Evolutionary conservation across 2,113 vertebrate genomes (phyloP).

Genomic region (Zapornia atra): DNA sequence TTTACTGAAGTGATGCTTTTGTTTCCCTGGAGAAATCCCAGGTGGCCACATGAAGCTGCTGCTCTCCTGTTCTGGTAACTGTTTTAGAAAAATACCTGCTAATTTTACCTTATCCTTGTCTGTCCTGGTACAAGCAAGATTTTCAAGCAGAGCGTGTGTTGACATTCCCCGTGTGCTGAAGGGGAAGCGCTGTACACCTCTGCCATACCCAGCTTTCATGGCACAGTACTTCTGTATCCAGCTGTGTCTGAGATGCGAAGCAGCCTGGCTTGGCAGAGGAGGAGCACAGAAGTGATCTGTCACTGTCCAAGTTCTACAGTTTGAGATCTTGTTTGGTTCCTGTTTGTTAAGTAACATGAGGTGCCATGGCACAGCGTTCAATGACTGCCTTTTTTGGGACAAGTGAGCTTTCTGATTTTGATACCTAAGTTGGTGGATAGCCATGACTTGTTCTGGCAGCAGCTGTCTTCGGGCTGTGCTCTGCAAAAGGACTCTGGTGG

Average conservation of each 20-base stretch:
- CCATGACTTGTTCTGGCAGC: not conserved
- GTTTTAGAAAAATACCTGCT: not conserved
- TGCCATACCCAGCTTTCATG: not conserved
- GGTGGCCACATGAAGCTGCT: not conserved
- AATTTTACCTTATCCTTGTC: not conserved
- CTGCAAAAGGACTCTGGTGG: not conserved
- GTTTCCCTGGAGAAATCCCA: not conserved
- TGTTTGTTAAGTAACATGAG: rapidly evolving
- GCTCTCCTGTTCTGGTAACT: not conserved
- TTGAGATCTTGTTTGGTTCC: not conserved
- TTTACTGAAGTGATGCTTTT: not conserved
- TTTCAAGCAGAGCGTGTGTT: rapidly evolving
- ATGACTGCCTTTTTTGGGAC: not conserved
- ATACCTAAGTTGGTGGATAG: not conserved
- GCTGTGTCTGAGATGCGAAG: not conserved
- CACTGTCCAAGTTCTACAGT: rapidly evolving
- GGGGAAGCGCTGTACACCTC: not conserved
- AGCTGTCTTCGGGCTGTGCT: not conserved
- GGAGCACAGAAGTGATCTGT: not conserved
- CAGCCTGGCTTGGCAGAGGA: not conserved
- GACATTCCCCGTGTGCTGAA: not conserved
- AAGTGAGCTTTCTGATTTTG: not conserved
- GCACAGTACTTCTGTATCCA: rapidly evolving
- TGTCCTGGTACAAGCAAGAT: not conserved
- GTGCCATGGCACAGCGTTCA: not conserved